Evolutionary conservation across 92 coral and sea anemone genomes (phyloP), one percentile per base, ranked within the genome.

Genomic region (Paragorgia papillata): DNA sequence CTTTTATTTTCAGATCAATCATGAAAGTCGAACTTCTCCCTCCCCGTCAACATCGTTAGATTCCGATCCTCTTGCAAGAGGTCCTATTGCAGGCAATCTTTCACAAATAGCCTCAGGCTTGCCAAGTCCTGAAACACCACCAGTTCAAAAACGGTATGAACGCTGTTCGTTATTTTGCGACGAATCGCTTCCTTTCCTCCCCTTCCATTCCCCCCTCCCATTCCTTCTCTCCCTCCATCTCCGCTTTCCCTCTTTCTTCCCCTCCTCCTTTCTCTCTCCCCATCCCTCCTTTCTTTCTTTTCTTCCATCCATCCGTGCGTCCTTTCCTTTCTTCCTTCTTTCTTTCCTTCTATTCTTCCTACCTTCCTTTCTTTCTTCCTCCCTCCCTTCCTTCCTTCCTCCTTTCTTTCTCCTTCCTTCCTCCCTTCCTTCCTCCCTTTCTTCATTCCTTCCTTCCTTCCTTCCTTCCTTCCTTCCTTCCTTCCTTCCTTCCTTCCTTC

Each of bases 21-120:
- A 71, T n/a, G 78, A 54, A 51, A 71, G 32, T 37, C 29, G 37
- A 53, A 30, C 78, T n/a, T 27, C 50, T 37, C 64, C 49, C 20
- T 71, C 64, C 4, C 51, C 21, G 26, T 71, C 64, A n/a, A 40
- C 62, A 20, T 54, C 78, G 32, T 53, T 64, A 7, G 78, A 71
- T 25, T 7, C 78, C 0, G 78, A 71, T 71, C 78, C 78, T 27
- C 63, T 53, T 4, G 29, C 51, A 0, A 57, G 78, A 29, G 78
- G 78, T 54, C 78, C 78, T 17, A 71, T 71, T 32, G 78, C 78
- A 17, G 78, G 37, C 18, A 71, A 71, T 55, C 78, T 71, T 32
- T 71, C 64, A 4, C 46, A 71, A 13, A 32, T 71, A 53, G 53
- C 78, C 15, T 58, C 78, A 15, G 75, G 35, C 20, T 39, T 68